phyloP scores from a whole-genome alignment of 2,888 invertebrate species.

The Nematopogon swammerdamellus region DNA sequence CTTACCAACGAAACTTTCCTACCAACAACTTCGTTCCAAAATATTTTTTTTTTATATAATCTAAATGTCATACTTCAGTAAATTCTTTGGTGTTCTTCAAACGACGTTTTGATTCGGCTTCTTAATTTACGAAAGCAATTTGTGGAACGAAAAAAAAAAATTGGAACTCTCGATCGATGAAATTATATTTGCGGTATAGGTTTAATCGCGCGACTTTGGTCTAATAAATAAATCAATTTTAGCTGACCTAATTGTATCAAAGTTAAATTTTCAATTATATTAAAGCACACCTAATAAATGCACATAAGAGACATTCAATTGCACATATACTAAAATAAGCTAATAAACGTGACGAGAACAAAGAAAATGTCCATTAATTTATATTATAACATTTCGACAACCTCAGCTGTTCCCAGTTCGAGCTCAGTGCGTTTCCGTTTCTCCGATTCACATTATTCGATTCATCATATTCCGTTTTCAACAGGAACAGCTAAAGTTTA shows the following conservation, averaged over 20 bases:
- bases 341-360: neutral
- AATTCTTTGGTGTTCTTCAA: conserved; percentile 51
- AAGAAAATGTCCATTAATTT: too few relatives aligned
- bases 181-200: too few relatives aligned
- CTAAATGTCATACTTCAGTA: conserved; percentile 42
- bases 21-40: conserved; percentile 42
- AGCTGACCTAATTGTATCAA: neutral
- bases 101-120: conserved; percentile 14
- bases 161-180: too few relatives aligned
- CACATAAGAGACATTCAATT: conserved; percentile 45
- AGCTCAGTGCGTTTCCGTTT: neutral
- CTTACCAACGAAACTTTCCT: conserved; percentile 19
- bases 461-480: too few relatives aligned
- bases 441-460: neutral
- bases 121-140: neutral
- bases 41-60: conserved; percentile 48
- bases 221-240: neutral
- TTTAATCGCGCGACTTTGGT: too few relatives aligned
- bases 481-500: too few relatives aligned
- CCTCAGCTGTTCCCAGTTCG: neutral
- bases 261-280: conserved; percentile 31
- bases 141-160: too few relatives aligned
- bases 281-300: conserved; percentile 36
- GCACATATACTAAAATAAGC: conserved; percentile 47
- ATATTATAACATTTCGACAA: too few relatives aligned